These are phyloP conservation scores for Carettochelys insculpta DNA, from an alignment of 2,113 vertebrate genomes.

Conservation along the genomic window DNA sequence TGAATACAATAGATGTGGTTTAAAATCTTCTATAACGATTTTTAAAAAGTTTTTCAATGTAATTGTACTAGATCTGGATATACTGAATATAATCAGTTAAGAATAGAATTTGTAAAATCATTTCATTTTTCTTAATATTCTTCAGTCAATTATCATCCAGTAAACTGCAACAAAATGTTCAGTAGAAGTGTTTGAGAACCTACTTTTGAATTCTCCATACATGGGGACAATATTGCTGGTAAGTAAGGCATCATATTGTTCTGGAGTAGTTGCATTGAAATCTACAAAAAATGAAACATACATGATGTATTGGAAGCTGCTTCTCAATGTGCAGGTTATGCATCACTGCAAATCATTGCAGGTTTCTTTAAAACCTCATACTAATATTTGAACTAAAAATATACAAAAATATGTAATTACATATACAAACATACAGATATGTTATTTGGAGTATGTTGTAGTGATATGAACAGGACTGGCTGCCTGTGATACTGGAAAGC, in stretches of 20 bases:
- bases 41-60: not conserved
- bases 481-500: not conserved
- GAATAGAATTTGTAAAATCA: not conserved
- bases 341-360: not conserved
- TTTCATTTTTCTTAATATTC: not conserved
- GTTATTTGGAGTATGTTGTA: not conserved
- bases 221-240: constrained; percentile 91
- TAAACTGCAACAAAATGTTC: not conserved
- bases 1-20: not conserved
- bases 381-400: not conserved
- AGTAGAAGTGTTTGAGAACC: constrained; percentile 57
- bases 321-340: not conserved
- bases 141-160: not conserved
- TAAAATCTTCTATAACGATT: not conserved
- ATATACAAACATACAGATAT: not conserved
- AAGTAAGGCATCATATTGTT: constrained; percentile 86
- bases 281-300: constrained; percentile 67
- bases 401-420: too few relatives aligned
- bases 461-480: not conserved
- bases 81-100: not conserved
- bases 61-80: not conserved
- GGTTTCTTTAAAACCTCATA: not conserved
- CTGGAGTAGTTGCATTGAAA: constrained; percentile 67
- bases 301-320: not conserved
- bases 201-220: constrained; percentile 87